Evolutionary conservation across 2,888 invertebrate genomes (phyloP).

Genomic region (Dione juno): DNA sequence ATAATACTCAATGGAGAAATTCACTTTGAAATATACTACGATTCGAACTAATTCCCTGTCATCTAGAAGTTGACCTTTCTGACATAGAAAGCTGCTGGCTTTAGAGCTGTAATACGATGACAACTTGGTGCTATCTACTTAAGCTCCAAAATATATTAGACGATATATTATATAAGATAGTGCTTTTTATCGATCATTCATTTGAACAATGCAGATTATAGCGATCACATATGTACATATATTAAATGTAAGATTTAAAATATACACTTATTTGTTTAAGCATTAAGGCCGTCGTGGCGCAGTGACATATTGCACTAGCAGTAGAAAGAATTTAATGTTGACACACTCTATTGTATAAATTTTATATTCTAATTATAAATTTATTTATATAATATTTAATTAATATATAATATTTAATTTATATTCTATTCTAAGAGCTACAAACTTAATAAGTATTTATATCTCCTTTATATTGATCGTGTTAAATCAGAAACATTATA

Average conservation of each 20-base stretch:
- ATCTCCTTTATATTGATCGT: no score
- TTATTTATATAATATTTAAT: no score
- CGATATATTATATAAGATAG: constrained; percentile 1
- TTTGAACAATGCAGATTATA: neutral
- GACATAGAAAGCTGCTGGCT: constrained; percentile 33
- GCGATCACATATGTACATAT: no score
- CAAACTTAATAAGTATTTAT: no score
- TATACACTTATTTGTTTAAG: no score
- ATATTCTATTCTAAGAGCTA: no score
- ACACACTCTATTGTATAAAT: neutral
- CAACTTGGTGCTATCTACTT: constrained; percentile 32
- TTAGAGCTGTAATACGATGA: constrained; percentile 35
- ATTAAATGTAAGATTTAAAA: no score
- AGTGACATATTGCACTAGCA: neutral
- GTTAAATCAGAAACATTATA: no score
- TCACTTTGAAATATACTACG: constrained; percentile 20
- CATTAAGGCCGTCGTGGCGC: neutral
- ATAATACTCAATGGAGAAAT: constrained; percentile 9
- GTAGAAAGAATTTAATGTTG: no score
- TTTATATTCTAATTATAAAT: no score
- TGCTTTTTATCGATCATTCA: neutral
- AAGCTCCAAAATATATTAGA: constrained; percentile 32
- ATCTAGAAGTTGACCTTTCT: constrained; percentile 35
- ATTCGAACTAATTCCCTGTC: constrained; percentile 24
- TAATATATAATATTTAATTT: no score